Evolutionary conservation across 2,113 vertebrate genomes (phyloP), one percentile per base, ranked within the genome.

Genomic region (Aix galericulata): DNA sequence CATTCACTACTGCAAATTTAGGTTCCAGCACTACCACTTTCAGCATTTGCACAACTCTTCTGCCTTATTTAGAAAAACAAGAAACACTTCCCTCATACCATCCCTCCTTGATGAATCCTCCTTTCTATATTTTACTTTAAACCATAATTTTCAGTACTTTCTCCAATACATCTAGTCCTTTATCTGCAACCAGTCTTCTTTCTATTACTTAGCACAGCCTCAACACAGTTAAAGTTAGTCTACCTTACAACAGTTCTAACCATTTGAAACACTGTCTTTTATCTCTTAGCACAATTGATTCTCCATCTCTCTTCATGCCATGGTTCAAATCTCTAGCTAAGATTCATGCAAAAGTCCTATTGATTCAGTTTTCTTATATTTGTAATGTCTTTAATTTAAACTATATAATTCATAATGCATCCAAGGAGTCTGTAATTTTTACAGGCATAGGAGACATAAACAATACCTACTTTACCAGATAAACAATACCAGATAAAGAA

Each of bases 211-310:
- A 1, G 1, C 40, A 74, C 22, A 80, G 22, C 4, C 59, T 75
- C 20, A 86, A 25, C 17, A 67, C 40, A 74, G 11, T 15, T 67
- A 44, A 32, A 64, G 17, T 50, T 52, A 72, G 20, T 82, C 42
- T 88, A 21, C 63, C 46, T 77, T 88, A 75, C 72, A 2, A 4
- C 40, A 48, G 42, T 58, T 71, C 60, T 63, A 40, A 3, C 29
- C 32, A 44, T 94, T 90, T 86, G 25, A 96, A 94, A 52, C 12
- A 34, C 34, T 20, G 59, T 53, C 55, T n/a, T 94, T 85, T 87
- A 69, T 82, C 6, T 71, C 50, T 60, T 38, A 74, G 10, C 27
- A 56, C 23, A 69, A 40, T 48, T 46, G 42, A 83, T 86, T 84
- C 38, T 75, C 31, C 12, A 40, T 1, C 8, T 18, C 8, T 90